Conservation (phyloP, 2,888 invertebrate species). For the Watsonalla cultraria region DNA sequence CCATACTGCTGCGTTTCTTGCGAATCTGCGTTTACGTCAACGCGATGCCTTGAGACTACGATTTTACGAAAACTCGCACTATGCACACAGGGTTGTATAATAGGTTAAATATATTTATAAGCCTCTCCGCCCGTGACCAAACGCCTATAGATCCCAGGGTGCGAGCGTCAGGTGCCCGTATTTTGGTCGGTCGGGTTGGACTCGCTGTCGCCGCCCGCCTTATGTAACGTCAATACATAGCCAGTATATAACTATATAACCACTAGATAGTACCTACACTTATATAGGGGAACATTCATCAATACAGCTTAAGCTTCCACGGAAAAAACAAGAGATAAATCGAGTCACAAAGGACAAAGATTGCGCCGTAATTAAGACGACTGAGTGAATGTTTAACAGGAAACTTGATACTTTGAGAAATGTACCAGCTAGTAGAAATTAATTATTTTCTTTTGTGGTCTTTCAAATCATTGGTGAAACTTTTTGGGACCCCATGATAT, state of each 20-base stretch:
- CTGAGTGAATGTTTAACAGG: not conserved
- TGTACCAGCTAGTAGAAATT: not conserved
- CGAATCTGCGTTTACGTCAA: too few relatives aligned
- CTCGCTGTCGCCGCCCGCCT: constrained; percentile 65
- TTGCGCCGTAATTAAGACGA: not conserved
- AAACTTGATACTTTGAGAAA: not conserved
- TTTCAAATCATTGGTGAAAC: too few relatives aligned
- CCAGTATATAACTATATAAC: constrained; percentile 26
- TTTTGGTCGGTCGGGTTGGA: constrained; percentile 69
- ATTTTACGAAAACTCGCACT: too few relatives aligned
- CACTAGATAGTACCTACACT: constrained; percentile 14
- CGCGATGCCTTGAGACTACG: too few relatives aligned
- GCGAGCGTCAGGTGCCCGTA: constrained; percentile 74
- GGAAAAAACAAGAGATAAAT: not conserved
- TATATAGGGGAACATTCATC: not conserved
- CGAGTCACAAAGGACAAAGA: not conserved
- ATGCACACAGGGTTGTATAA: too few relatives aligned
- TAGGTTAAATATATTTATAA: not conserved
- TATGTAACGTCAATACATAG: constrained; percentile 59
- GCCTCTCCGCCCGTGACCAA: constrained; percentile 16
- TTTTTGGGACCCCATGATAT: too few relatives aligned
- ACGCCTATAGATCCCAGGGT: constrained; percentile 27
- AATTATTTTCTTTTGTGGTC: too few relatives aligned
- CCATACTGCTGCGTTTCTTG: too few relatives aligned
- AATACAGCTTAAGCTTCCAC: not conserved